Conservation (phyloP, 2,797 vertebrate genomes). For the Apogon talboti region DNA sequence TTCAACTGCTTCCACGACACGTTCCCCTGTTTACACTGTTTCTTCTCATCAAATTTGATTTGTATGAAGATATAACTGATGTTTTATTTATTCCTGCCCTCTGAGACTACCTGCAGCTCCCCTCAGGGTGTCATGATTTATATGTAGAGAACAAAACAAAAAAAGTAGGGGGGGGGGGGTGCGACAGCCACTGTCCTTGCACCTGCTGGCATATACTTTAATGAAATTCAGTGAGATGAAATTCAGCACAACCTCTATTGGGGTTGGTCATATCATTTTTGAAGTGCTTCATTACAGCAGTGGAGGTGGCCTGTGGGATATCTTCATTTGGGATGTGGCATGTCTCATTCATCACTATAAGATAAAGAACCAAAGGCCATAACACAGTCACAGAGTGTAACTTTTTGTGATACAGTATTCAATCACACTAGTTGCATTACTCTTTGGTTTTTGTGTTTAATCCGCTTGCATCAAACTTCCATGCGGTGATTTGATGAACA, state of each 20-base stretch:
- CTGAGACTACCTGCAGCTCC: slow-evolving; percentile 72
- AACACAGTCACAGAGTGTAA: slow-evolving; percentile 20
- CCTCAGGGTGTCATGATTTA: slow-evolving; percentile 83
- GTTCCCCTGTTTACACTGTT: slow-evolving; percentile 51
- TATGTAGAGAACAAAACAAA: slow-evolving; percentile 67
- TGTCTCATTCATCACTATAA: slow-evolving; percentile 81
- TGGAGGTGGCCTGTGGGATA: slow-evolving; percentile 76
- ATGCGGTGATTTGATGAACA: slow-evolving; percentile 2
- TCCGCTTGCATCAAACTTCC: background rate
- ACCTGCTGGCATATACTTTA: slow-evolving; percentile 81
- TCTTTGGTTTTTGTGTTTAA: slow-evolving; percentile 1
- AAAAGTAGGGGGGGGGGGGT: slow-evolving; percentile 34
- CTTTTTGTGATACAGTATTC: slow-evolving; percentile 39
- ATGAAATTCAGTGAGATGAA: slow-evolving; percentile 86
- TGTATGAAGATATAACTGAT: slow-evolving; percentile 76
- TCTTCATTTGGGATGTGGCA: slow-evolving; percentile 80
- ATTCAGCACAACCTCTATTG: slow-evolving; percentile 82
- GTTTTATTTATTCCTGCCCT: slow-evolving; percentile 83
- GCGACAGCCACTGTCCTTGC: slow-evolving; percentile 80
- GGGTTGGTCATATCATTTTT: slow-evolving; percentile 79
- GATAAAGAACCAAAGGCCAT: slow-evolving; percentile 69
- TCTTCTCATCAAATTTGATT: slow-evolving; percentile 78
- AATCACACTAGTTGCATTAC: slow-evolving; percentile 15
- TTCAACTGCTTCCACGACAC: slow-evolving; percentile 56
- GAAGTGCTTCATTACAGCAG: slow-evolving; percentile 83